These are phyloP conservation scores for Brachionus koreanus DNA, from an alignment of 1,140 invertebrate species.

Conservation along the genomic window DNA sequence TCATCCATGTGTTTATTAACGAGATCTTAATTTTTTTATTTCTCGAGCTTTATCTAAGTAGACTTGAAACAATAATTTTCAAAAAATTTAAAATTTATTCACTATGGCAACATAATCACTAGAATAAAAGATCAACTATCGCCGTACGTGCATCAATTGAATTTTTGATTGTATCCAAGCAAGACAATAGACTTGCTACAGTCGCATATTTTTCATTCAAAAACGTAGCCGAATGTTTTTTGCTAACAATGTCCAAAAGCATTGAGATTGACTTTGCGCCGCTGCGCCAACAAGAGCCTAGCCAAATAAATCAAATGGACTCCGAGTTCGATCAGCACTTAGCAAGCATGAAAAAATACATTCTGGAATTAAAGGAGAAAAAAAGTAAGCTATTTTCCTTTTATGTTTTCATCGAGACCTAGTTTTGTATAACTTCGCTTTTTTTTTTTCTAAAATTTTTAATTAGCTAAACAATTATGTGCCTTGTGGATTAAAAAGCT, in stretches of 20 bases:
- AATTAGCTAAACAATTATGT: conserved; percentile 56
- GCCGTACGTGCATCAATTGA: neutral
- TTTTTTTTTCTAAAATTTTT: neutral
- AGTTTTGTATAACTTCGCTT: conserved; percentile 4
- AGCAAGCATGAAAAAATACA: conserved; percentile 57
- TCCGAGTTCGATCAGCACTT: conserved; percentile 55
- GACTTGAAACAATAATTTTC: neutral
- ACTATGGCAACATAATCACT: neutral
- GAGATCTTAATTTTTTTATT: neutral
- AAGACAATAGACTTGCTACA: conserved; percentile 13
- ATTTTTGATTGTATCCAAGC: neutral
- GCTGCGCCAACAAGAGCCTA: neutral
- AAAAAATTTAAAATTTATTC: neutral
- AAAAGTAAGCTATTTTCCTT: conserved; percentile 48
- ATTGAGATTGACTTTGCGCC: conserved; percentile 11
- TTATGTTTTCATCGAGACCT: neutral
- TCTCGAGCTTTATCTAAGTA: conserved; percentile 12
- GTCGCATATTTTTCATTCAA: conserved; percentile 8
- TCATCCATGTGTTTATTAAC: neutral
- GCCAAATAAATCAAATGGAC: conserved; percentile 47
- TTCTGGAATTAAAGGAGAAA: conserved; percentile 55
- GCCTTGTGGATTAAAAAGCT: conserved; percentile 59
- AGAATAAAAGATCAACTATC: neutral
- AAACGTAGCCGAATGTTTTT: conserved; percentile 6
- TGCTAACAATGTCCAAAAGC: conserved; percentile 14